These are phyloP conservation scores for Mastigias papua DNA, from an alignment of 30 jellyfish, hydroid and myxozoan species.

Conservation along the genomic window DNA sequence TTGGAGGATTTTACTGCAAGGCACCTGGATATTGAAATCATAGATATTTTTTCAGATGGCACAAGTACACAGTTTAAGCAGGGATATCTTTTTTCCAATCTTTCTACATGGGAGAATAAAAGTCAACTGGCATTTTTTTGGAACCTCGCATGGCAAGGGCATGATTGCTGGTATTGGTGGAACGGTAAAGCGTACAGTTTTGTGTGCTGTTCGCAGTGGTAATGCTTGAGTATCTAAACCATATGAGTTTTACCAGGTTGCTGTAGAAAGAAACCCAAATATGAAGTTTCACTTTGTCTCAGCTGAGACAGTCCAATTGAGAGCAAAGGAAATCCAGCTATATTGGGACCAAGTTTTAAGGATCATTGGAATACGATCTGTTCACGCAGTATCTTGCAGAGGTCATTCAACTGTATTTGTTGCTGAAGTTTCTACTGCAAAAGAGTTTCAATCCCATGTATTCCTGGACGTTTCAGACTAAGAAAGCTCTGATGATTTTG, in stretches of 20 bases:
- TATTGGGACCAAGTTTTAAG: too few relatives aligned
- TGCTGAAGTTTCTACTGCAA: too few relatives aligned
- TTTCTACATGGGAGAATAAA: slow-evolving; percentile 23
- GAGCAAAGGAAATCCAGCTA: too few relatives aligned
- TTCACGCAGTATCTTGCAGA: too few relatives aligned
- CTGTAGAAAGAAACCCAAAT: slow-evolving; percentile 22
- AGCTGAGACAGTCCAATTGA: too few relatives aligned
- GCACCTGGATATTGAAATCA: slow-evolving; percentile 25
- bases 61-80: slow-evolving; percentile 43
- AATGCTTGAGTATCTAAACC: not conserved
- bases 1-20: slow-evolving; percentile 13
- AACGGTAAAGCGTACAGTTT: slow-evolving; percentile 58
- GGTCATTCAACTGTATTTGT: too few relatives aligned
- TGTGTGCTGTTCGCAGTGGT: slow-evolving; percentile 51
- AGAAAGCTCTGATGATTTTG: too few relatives aligned
- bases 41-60: slow-evolving; percentile 44
- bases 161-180: slow-evolving; percentile 52
- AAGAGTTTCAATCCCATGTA: too few relatives aligned
- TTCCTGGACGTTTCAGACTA: too few relatives aligned
- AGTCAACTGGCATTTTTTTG: slow-evolving; percentile 51
- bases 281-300: too few relatives aligned
- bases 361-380: too few relatives aligned
- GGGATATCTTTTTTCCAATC: slow-evolving; percentile 50
- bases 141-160: slow-evolving; percentile 56
- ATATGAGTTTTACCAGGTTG: slow-evolving; percentile 7